These are phyloP conservation scores for Poecilobothrus nobilitatus DNA, from an alignment of 2,888 invertebrate species.

Conservation along the genomic window DNA sequence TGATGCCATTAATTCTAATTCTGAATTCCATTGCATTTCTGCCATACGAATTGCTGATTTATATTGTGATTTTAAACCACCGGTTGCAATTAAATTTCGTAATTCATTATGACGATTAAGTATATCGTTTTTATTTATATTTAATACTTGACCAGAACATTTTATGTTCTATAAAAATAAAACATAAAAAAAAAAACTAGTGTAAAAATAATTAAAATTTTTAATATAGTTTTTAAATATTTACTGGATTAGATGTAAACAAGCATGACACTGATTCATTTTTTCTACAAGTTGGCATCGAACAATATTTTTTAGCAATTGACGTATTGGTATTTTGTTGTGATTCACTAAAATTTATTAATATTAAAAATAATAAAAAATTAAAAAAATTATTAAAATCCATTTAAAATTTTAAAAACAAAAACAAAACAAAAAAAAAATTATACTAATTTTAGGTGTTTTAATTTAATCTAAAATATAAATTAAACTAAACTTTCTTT, in stretches of 20 bases:
- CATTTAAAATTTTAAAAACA: not conserved
- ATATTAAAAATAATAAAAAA: not conserved
- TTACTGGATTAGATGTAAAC: not conserved
- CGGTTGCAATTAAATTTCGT: not conserved
- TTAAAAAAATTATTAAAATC: not conserved
- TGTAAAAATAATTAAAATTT: not conserved
- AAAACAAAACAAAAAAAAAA: too few relatives aligned
- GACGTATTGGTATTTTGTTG: too few relatives aligned
- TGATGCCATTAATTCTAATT: not conserved
- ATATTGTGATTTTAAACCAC: not conserved
- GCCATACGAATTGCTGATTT: not conserved
- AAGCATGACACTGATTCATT: not conserved
- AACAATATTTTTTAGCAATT: not conserved
- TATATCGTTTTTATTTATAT: not conserved
- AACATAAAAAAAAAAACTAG: not conserved
- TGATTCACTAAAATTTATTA: too few relatives aligned
- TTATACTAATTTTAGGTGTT: not conserved
- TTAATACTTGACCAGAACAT: not conserved
- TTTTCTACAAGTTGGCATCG: not conserved
- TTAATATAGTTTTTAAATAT: not conserved
- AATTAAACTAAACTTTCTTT: not conserved
- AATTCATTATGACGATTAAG: not conserved
- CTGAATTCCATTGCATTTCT: not conserved
- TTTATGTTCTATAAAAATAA: not conserved
- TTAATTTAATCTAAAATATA: not conserved